Evolutionary conservation across 2,113 vertebrate genomes (phyloP).

Genomic region (Ptilonorhynchus violaceus): DNA sequence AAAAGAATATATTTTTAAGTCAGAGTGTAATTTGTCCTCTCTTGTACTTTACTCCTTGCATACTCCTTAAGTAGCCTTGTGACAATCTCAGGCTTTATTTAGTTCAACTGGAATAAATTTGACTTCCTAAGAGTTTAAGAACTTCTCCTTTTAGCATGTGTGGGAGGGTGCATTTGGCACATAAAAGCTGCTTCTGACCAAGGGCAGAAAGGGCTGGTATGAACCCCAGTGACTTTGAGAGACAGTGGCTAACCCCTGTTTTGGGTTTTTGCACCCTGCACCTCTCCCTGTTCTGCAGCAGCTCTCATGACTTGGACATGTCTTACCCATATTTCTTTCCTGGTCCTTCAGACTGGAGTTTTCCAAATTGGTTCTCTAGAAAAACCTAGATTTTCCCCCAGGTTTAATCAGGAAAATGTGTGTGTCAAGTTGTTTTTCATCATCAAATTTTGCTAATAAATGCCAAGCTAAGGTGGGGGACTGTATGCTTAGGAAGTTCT

Average conservation of each 20-base stretch:
- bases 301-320: accelerated
- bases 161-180: neutral
- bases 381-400: neutral
- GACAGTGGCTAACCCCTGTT: neutral
- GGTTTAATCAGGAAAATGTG: neutral
- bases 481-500: neutral
- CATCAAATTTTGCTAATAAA: neutral
- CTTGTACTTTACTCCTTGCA: neutral
- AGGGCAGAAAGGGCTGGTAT: neutral
- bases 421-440: neutral
- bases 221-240: neutral
- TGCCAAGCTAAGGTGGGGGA: neutral
- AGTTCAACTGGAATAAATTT: conserved; percentile 4
- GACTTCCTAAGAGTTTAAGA: conserved; percentile 15
- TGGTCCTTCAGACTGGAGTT: neutral
- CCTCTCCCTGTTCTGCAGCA: neutral
- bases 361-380: neutral
- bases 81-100: conserved; percentile 35
- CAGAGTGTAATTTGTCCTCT: neutral
- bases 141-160: neutral
- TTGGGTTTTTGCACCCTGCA: neutral
- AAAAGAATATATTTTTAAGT: neutral
- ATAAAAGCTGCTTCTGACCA: neutral
- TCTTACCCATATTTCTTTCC: neutral
- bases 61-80: neutral